Base-by-base conservation (phyloP, 2,888 invertebrate species). In the Nymphalis c-album region DNA sequence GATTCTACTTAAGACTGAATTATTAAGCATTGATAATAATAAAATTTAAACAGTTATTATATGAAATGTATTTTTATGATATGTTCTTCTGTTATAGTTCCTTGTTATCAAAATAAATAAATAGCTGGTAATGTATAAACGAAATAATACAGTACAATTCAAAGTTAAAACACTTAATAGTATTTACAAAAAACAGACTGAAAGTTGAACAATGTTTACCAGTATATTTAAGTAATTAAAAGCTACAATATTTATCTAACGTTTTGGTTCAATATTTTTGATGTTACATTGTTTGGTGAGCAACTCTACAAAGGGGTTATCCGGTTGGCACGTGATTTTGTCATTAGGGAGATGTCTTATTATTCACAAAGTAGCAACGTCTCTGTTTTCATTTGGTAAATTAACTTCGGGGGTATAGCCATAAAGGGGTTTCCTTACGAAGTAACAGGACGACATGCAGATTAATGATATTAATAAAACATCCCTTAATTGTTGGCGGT, bases 331-430 rank as follows among this genome's bases (percentile, higher is more conserved):
- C 78, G 83, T 83, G 85, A 86, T 83, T 83, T 80, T 80, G 83
- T 84, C 86, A 84, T 84, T 78, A 78, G 85, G 83, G 86, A 85
- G 84, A 85, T 84, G 82, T 87, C 85, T 85, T 84, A 85, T 86
- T 87, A 87, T 86, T 85, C 82, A 80, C 80, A 80, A 82, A 85
- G 79, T 80, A 80, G 74, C 77, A 82, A 86, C 81, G 78, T 82
- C 84, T 85, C 83, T 85, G 83, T 86, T 87, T 86, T 84, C 85
- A 81, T 83, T 85, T 81, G 80, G 80, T 80, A 84, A 87, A 88
- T 88, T 87, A 86, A 83, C 84, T 85, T 79, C 77, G 78, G 84
- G 84, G 82, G 81, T 77, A 74, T 76, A 78, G 78, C 79, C 78
- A 67, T 78, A 76, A 82, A 83, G 83, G 84, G 82, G 79, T 81